phyloP scores from a whole-genome alignment of 2,797 vertebrate species.

The Spinus pinus region DNA sequence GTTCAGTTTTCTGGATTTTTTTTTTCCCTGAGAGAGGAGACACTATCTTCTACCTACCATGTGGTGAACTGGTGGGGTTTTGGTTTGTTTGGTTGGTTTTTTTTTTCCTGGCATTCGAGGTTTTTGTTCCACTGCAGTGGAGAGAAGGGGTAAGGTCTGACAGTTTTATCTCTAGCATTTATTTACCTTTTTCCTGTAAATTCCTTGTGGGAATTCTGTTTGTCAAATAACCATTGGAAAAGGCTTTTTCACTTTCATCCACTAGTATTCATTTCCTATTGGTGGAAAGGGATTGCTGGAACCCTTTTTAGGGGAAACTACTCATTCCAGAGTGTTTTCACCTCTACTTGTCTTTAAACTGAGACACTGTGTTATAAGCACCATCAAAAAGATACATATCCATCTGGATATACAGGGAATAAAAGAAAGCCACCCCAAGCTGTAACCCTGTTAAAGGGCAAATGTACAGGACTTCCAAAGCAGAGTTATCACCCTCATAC shows the following conservation, averaged over 20 bases:
- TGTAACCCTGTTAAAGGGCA: neutral
- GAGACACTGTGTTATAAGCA: neutral
- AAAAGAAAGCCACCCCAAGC: neutral
- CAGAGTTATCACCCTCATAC: neutral
- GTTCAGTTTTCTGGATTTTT: neutral
- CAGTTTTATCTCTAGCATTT: neutral
- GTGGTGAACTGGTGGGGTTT: fast-evolving
- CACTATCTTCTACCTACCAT: neutral
- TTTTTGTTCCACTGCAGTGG: fast-evolving
- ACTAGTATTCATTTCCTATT: neutral
- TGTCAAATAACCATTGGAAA: neutral
- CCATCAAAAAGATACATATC: neutral
- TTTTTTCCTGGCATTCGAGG: no score
- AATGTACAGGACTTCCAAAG: neutral
- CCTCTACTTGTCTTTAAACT: neutral
- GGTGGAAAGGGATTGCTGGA: neutral
- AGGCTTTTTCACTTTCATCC: neutral
- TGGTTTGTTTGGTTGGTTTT: neutral
- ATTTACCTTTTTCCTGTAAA: neutral
- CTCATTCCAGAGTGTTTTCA: neutral
- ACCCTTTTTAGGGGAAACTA: neutral
- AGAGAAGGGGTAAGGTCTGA: neutral
- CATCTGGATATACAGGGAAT: neutral
- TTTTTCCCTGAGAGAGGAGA: neutral
- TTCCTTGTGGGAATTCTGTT: neutral